phyloP scores from a whole-genome alignment of 1,140 invertebrate genomes.

The Aricia agestis region DNA sequence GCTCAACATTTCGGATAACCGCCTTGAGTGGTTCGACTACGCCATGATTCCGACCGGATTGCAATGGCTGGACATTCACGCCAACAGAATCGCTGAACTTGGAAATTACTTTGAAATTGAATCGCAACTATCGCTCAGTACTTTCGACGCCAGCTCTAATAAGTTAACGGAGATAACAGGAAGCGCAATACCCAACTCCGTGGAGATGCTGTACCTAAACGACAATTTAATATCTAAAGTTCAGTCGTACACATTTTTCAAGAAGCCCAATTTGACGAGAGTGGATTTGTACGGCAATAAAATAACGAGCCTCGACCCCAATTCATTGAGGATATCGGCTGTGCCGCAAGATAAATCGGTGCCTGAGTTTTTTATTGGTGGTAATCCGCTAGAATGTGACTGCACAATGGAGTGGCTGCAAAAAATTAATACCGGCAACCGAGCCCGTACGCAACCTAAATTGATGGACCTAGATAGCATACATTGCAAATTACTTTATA shows the following conservation, averaged over 20 bases:
- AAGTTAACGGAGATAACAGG: conserved; percentile 90
- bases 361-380: conserved; percentile 93
- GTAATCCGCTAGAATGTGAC: conserved; percentile 94
- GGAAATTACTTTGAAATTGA: conserved; percentile 95
- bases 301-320: conserved; percentile 89
- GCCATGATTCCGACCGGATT: conserved; percentile 92
- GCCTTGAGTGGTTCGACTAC: conserved; percentile 92
- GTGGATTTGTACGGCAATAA: conserved; percentile 92
- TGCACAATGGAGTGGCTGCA: conserved; percentile 86
- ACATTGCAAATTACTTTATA: conserved; percentile 91
- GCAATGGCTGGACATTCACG: conserved; percentile 93
- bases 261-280: conserved; percentile 91
- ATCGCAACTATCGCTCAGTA: conserved; percentile 86
- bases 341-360: conserved; percentile 85
- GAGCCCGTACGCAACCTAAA: conserved; percentile 87
- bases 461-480: conserved; percentile 92
- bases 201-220: conserved; percentile 89
- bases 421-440: conserved; percentile 86
- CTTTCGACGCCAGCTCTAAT: conserved; percentile 91
- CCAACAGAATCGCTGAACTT: conserved; percentile 90
- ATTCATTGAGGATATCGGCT: conserved; percentile 88
- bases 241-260: conserved; percentile 94
- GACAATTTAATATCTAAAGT: conserved; percentile 92
- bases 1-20: conserved; percentile 95
- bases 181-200: conserved; percentile 89